These are phyloP conservation scores for Oriolus oriolus DNA, from an alignment of 2,113 vertebrate genomes.

Conservation along the genomic window DNA sequence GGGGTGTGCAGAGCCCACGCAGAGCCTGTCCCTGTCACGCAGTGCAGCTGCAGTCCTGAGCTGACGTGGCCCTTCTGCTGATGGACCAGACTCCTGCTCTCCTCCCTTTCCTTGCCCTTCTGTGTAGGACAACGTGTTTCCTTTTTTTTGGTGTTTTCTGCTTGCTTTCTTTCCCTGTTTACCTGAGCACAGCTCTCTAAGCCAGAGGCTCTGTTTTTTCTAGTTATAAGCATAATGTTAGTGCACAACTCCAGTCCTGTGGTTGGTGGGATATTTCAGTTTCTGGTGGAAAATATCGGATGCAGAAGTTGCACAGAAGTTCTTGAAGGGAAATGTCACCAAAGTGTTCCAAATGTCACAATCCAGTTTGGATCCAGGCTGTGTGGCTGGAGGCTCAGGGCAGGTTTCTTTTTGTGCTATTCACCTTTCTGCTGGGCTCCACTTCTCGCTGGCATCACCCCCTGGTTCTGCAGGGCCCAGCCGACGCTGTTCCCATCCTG, in stretches of 20 bases:
- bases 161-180: neutral
- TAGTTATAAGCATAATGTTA: neutral
- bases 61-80: neutral
- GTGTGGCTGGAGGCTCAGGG: neutral
- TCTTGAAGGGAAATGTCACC: neutral
- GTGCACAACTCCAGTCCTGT: neutral
- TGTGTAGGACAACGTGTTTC: rapidly evolving
- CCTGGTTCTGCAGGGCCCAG: neutral
- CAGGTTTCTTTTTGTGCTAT: neutral
- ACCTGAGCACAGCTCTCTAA: neutral
- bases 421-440: neutral
- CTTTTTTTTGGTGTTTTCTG: neutral
- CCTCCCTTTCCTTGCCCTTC: neutral
- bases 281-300: neutral
- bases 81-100: neutral
- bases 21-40: neutral
- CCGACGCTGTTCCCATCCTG: rapidly evolving
- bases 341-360: neutral
- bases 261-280: neutral
- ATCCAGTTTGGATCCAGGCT: neutral
- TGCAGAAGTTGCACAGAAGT: neutral
- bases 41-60: neutral
- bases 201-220: no score
- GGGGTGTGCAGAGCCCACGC: neutral
- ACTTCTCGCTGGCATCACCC: neutral